phyloP scores from a whole-genome alignment of 2,888 invertebrate genomes.

The Ctenicera cuprea region DNA sequence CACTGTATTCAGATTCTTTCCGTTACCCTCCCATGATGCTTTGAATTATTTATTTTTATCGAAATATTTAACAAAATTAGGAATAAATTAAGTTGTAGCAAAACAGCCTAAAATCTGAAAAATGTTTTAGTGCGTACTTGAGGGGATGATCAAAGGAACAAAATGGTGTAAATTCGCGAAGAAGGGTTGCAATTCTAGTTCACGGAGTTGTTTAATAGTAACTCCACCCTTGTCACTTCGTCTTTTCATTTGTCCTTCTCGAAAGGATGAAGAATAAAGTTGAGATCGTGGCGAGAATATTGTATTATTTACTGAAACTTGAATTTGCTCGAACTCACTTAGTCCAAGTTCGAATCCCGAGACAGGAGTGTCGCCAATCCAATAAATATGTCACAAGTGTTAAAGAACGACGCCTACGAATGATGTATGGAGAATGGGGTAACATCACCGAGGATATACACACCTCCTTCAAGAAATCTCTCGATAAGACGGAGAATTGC shows the following conservation, averaged over 20 bases:
- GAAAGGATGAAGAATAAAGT: constrained; percentile 25
- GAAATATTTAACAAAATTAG: not conserved
- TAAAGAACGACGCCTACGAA: constrained; percentile 29
- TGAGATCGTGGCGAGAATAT: constrained; percentile 30
- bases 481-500: constrained; percentile 19
- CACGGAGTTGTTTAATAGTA: constrained; percentile 28
- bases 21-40: not conserved
- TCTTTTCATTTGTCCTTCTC: constrained; percentile 27
- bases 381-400: constrained; percentile 32
- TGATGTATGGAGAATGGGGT: constrained; percentile 29
- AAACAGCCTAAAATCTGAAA: not conserved
- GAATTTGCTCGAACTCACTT: constrained; percentile 31
- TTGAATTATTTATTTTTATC: not conserved
- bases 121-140: constrained; percentile 10
- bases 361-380: constrained; percentile 34
- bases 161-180: constrained; percentile 27
- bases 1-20: not conserved
- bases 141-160: constrained; percentile 30
- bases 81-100: too few relatives aligned
- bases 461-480: constrained; percentile 22
- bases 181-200: constrained; percentile 21
- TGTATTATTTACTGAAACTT: constrained; percentile 35
- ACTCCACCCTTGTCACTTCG: constrained; percentile 31
- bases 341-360: constrained; percentile 32
- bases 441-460: constrained; percentile 24